phyloP scores from a whole-genome alignment of 2,113 vertebrate genomes.

The Cebus imitator region DNA sequence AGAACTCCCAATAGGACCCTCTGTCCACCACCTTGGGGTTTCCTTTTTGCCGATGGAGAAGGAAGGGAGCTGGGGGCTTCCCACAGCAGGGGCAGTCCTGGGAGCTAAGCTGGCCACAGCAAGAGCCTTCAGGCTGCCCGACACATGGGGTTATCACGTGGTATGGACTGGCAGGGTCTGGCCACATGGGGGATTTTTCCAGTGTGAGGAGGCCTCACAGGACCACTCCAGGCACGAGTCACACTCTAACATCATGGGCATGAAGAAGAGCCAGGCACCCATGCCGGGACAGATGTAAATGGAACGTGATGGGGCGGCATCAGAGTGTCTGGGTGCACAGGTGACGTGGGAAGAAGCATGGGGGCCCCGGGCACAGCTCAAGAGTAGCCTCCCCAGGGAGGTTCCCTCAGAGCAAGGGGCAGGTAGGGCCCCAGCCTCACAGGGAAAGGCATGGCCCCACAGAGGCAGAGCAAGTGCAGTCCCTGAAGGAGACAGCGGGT shows the following conservation, averaged over 20 bases:
- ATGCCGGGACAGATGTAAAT: too few species aligned
- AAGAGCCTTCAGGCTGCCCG: background rate
- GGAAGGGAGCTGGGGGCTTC: too few species aligned
- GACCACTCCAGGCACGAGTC: background rate
- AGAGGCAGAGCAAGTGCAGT: background rate
- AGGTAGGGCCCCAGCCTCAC: background rate
- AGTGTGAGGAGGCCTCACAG: too few species aligned
- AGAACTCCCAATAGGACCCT: background rate
- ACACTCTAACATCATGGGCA: too few species aligned
- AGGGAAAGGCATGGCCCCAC: too few species aligned
- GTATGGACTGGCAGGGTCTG: too few species aligned
- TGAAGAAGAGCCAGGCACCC: background rate
- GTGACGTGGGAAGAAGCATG: background rate
- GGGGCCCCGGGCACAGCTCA: background rate
- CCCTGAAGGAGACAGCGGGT: background rate
- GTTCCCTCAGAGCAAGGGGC: background rate
- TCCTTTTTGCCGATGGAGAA: background rate
- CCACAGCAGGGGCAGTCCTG: background rate
- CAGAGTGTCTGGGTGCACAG: background rate
- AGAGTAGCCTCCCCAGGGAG: background rate
- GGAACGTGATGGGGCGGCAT: too few species aligned
- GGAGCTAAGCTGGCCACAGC: rapidly evolving
- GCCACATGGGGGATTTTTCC: background rate
- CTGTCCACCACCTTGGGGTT: background rate
- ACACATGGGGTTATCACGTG: rapidly evolving